phyloP scores from a whole-genome alignment of 2,888 invertebrate genomes.

The Rotaria macrura region DNA sequence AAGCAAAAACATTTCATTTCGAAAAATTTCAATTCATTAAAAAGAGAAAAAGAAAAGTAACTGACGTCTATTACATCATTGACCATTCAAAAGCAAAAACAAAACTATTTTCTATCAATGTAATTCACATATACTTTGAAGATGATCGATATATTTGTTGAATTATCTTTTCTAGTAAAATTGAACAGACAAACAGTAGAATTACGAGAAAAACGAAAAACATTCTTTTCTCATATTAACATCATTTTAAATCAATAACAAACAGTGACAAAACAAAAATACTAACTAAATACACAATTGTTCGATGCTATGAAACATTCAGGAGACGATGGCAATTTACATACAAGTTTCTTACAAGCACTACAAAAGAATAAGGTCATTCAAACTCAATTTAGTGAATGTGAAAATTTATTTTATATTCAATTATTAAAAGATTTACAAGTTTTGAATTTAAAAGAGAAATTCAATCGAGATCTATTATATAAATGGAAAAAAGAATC shows the following conservation, averaged over 20 bases:
- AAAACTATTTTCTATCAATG: no score
- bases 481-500: constrained; percentile 12
- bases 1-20: no score
- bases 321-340: background rate
- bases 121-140: no score
- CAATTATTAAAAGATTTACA: background rate
- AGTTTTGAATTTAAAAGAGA: background rate
- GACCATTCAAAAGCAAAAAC: no score
- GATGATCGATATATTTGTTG: no score
- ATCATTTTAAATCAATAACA: background rate
- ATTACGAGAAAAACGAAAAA: no score
- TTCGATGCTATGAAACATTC: background rate
- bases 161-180: no score
- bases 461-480: background rate
- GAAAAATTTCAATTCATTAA: no score
- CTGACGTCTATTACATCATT: no score
- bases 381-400: background rate
- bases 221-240: background rate
- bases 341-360: background rate
- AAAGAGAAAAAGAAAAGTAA: no score
- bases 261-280: background rate
- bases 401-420: background rate
- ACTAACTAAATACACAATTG: background rate
- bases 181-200: no score
- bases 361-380: constrained; percentile 7